A percentile compares a stretch with the other conserved stretches of the same genome.
Evolutionary conservation across 2,113 vertebrate species (phyloP).

Genomic region (Phaethornis superciliosus): DNA sequence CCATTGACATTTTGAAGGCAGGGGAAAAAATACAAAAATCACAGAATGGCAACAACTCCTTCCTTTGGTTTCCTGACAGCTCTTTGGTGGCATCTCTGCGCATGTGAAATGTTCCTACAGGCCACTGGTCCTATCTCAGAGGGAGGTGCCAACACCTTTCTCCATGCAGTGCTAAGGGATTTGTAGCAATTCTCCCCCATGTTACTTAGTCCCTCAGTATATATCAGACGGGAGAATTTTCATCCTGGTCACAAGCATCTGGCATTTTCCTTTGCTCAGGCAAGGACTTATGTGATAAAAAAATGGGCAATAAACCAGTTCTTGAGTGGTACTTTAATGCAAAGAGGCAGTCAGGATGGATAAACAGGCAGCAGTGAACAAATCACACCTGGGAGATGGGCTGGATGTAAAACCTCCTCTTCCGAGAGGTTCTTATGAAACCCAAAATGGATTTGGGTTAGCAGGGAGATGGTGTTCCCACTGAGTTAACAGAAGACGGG

Average conservation of each 20-base stretch:
- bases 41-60: background rate
- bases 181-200: background rate
- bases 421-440: background rate
- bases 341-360: background rate
- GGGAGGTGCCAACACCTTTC: background rate
- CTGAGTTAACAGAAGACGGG: background rate
- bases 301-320: background rate
- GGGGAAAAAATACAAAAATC: fast-evolving
- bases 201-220: background rate
- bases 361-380: background rate
- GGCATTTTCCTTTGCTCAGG: background rate
- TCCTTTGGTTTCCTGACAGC: background rate
- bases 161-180: fast-evolving
- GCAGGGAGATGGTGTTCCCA: background rate
- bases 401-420: background rate
- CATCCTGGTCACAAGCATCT: background rate
- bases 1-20: background rate
- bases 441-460: background rate
- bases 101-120: background rate
- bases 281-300: background rate
- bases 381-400: background rate
- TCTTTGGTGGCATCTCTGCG: background rate
- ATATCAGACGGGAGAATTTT: background rate
- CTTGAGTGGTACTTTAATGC: background rate
- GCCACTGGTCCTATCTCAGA: background rate